phyloP scores from a whole-genome alignment of 2,888 invertebrate species.

The Urechis unicinctus region DNA sequence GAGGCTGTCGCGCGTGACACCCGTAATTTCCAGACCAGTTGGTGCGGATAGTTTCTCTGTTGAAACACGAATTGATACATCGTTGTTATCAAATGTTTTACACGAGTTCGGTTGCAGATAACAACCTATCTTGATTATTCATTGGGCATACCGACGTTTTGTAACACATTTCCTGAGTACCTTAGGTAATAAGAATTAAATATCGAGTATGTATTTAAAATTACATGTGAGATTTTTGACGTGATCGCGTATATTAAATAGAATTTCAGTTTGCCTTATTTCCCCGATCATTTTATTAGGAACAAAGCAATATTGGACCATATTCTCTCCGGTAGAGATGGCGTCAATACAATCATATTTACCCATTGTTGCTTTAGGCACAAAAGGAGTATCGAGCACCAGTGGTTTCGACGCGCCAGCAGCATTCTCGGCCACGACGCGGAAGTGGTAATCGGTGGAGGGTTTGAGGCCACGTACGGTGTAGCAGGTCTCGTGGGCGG shows the following conservation, averaged over 20 bases:
- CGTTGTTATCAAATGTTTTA: background rate
- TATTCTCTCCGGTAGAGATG: no score
- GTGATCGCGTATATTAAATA: no score
- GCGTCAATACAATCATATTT: no score
- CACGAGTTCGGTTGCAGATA: background rate
- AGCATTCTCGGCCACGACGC: conserved; percentile 35
- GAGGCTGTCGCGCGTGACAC: conserved; percentile 34
- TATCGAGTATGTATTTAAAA: no score
- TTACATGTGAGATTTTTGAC: no score
- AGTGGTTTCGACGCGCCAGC: conserved; percentile 17
- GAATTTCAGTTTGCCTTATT: no score
- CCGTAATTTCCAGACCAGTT: conserved; percentile 61
- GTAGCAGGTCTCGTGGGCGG: conserved; percentile 15
- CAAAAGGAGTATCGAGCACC: conserved; percentile 13
- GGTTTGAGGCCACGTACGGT: conserved; percentile 26
- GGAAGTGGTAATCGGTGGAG: conserved; percentile 44
- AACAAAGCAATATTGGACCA: no score
- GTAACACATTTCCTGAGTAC: no score
- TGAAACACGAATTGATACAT: background rate
- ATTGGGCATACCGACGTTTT: no score
- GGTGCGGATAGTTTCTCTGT: conserved; percentile 54
- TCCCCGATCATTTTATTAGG: no score
- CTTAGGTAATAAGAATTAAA: no score
- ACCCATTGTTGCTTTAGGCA: conserved; percentile 4
- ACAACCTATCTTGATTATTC: no score